These are phyloP conservation scores for Aplidium turbinatum DNA, from an alignment of 23 tunicate species.

Conservation along the genomic window DNA sequence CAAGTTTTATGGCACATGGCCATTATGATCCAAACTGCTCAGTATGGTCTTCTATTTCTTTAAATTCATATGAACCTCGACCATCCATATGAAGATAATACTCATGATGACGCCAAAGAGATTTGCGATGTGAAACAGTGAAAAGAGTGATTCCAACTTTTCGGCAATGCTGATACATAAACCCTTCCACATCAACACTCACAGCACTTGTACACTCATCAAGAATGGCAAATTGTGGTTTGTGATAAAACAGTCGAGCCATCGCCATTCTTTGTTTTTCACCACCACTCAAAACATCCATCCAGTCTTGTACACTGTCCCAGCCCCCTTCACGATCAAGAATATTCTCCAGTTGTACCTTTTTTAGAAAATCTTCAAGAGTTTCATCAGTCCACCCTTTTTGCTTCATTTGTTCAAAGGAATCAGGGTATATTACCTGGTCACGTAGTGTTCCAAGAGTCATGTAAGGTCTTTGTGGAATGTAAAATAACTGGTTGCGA, in stretches of 20 bases:
- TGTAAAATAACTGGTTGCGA: constrained; percentile 78
- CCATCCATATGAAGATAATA: constrained; percentile 90
- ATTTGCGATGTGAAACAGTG: constrained; percentile 88
- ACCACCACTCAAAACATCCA: constrained; percentile 97
- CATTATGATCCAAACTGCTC: constrained; percentile 81
- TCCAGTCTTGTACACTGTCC: constrained; percentile 92
- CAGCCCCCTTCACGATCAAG: constrained; percentile 87
- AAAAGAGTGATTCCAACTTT: constrained; percentile 83
- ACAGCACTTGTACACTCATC: constrained; percentile 96
- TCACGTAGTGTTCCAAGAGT: constrained; percentile 82
- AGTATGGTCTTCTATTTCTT: constrained; percentile 62
- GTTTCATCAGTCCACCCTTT: constrained; percentile 70
- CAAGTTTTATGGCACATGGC: too few species aligned
- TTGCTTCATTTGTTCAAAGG: constrained; percentile 48
- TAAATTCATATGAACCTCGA: constrained; percentile 74
- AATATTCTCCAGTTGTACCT: constrained; percentile 80
- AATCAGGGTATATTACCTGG: constrained; percentile 89
- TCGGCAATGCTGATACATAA: constrained; percentile 86
- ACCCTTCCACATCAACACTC: constrained; percentile 92
- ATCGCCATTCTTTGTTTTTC: constrained; percentile 94
- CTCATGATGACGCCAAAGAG: constrained; percentile 90
- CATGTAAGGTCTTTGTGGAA: constrained; percentile 97
- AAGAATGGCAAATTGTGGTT: constrained; percentile 91
- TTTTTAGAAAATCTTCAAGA: constrained; percentile 55
- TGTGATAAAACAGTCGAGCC: constrained; percentile 97